These are phyloP conservation scores for Chouioia cunea DNA, from an alignment of 2,888 invertebrate genomes.

Conservation along the genomic window DNA sequence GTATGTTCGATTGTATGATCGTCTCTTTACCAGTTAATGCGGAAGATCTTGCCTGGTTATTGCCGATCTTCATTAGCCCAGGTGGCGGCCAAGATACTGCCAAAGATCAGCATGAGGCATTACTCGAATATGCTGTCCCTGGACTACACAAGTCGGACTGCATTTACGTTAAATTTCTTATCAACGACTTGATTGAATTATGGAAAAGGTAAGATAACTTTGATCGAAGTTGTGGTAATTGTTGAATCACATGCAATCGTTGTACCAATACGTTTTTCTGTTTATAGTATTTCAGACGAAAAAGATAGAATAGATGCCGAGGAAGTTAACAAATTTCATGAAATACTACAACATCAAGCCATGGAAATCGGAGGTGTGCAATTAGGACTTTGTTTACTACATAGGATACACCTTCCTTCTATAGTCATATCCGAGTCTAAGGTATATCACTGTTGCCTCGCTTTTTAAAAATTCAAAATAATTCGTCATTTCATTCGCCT, in stretches of 20 bases:
- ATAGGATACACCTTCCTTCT: conserved; percentile 57
- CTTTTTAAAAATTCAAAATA: no score
- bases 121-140: conserved; percentile 59
- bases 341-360: conserved; percentile 55
- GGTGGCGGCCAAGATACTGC: conserved; percentile 37
- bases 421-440: conserved; percentile 58
- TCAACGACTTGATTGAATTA: conserved; percentile 52
- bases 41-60: conserved; percentile 62
- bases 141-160: conserved; percentile 53
- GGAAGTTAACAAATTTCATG: conserved; percentile 58
- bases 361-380: conserved; percentile 52
- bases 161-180: conserved; percentile 54
- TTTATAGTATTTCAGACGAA: conserved; percentile 26
- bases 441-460: conserved; percentile 48
- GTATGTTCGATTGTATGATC: conserved; percentile 64
- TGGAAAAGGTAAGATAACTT: conserved; percentile 54
- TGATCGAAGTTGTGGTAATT: conserved; percentile 19
- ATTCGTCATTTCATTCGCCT: conserved; percentile 14
- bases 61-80: conserved; percentile 57
- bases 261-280: background rate
- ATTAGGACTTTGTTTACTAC: conserved; percentile 56
- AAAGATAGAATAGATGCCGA: conserved; percentile 47
- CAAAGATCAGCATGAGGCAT: conserved; percentile 48
- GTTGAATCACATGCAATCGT: conserved; percentile 5
- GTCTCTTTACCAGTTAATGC: conserved; percentile 53